Evolutionary conservation across 2,797 vertebrate genomes (phyloP).

Genomic region (Gouania willdenowi): DNA sequence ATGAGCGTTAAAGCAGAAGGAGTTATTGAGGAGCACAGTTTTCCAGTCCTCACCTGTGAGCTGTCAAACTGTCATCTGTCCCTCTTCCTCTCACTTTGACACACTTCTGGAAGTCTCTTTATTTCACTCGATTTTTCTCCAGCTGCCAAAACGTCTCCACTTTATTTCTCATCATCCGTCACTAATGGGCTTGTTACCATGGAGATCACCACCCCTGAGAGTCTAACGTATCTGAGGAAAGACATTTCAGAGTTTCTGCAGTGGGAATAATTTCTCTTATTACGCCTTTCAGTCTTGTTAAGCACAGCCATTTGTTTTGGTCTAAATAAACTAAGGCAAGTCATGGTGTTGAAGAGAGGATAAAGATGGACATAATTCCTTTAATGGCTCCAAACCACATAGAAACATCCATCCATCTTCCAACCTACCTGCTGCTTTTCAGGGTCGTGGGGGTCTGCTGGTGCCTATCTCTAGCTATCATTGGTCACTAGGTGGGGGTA

Average conservation of each 20-base stretch:
- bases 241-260: constrained; percentile 25
- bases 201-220: constrained; percentile 38
- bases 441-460: too few relatives aligned
- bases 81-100: constrained; percentile 1
- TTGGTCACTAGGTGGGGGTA: too few relatives aligned
- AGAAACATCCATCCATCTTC: too few relatives aligned
- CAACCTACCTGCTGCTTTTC: too few relatives aligned
- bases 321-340: constrained; percentile 17
- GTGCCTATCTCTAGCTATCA: too few relatives aligned
- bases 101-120: background rate
- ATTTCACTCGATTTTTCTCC: constrained; percentile 1
- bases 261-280: constrained; percentile 22
- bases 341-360: constrained; percentile 34
- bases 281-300: constrained; percentile 24
- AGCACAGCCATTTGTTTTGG: constrained; percentile 18
- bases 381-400: constrained; percentile 15
- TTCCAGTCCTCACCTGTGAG: background rate
- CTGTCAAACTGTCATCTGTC: constrained; percentile 1
- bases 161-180: constrained; percentile 9
- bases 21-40: constrained; percentile 4
- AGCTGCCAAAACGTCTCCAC: background rate
- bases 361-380: constrained; percentile 21
- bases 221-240: constrained; percentile 16
- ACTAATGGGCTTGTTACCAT: constrained; percentile 43
- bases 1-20: background rate